Evolutionary conservation across 1,140 invertebrate genomes (phyloP), one percentile per base, ranked within the genome.

Genomic region (Cephus cinctus): DNA sequence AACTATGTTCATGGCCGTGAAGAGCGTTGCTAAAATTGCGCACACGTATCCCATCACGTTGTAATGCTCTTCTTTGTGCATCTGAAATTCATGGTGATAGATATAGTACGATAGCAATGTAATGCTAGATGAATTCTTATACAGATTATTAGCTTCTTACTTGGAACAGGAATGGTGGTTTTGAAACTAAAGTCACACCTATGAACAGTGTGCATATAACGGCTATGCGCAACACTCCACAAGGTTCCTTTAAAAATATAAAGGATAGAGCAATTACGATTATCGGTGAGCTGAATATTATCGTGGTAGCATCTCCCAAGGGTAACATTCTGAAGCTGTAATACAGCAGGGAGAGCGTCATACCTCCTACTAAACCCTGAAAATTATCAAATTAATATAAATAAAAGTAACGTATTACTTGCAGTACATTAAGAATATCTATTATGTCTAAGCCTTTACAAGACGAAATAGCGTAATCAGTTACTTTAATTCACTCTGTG

Each of bases 231-330:
- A 80, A 73, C 42, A 81, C 59, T 25, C 80, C 80, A 57, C 79
- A 83, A 5, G 80, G 78, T 58, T 83, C 81, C 50, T 75, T 73
- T 0, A 82, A 61, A 45, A 81, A 77, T 18, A 82, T 44, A 48
- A 80, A 79, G 3, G 80, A 82, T 30, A 83, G 58, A 1, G 76
- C 66, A 47, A 80, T 78, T 4, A 82, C 80, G 36, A 82, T 78
- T 0, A 81, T 78, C 6, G 80, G 80, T 22, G 79, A 81, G 54
- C 78, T 81, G 51, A 82, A 79, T 50, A 83, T 81, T 12, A 83
- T 82, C 3, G 81, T 78, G 1, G 81, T 81, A 6, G 81, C 80
- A 67, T 83, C 79, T 2, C 80, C 80, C 16, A 83, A 47, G 5
- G 81, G 78, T 15, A 83, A 54, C 48, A 77, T 74, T 22, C 77